Evolutionary conservation across 2,113 vertebrate genomes (phyloP), one percentile per base, ranked within the genome.

Genomic region (Helogale parvula): DNA sequence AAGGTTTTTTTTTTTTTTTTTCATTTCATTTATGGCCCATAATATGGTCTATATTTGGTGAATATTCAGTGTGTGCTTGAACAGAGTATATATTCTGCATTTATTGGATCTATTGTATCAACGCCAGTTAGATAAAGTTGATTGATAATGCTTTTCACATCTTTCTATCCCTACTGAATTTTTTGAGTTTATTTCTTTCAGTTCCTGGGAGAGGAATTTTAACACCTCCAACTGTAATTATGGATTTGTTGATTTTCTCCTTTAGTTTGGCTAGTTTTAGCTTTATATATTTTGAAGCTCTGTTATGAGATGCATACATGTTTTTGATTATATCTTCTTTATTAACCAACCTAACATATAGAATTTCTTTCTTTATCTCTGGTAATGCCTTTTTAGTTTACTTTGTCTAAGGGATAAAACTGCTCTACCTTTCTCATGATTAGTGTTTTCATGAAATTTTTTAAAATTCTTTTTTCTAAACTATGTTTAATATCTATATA

Each of bases 261-360:
- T 45, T 66, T 15, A 23, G 19, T 85, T 76, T 31, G 35, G 82
- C 21, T 31, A 2, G 9, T 54, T 77, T 86, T 93, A 25, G 60
- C n/a, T 54, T 86, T 60, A 17, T 86, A 71, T 6, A 8, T 57
- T 80, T 27, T 19, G 35, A 93, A 68, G 14, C 17, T 54, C 45
- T 71, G 7, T 60, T 54, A 5, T 13, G 35, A 71, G 79, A n/a
- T 6, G 12, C 77, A 19, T 45, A 41, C 14, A 4, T 1, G 0
- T 13, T 54, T 77, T 54, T 41, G 19, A 77, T 21, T 52, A 5
- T 57, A 5, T 31, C 27, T 54, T 41, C 16, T 27, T 57, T 45
- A 25, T 27, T n/a, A 86, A 33, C 14, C 0, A 27, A 14, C 3
- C 17, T 19, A 13, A 33, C 2, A 0, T 2, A 13, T 13, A 63